phyloP scores from a whole-genome alignment of 2,113 vertebrate species.

The Anser brachyrhynchus region DNA sequence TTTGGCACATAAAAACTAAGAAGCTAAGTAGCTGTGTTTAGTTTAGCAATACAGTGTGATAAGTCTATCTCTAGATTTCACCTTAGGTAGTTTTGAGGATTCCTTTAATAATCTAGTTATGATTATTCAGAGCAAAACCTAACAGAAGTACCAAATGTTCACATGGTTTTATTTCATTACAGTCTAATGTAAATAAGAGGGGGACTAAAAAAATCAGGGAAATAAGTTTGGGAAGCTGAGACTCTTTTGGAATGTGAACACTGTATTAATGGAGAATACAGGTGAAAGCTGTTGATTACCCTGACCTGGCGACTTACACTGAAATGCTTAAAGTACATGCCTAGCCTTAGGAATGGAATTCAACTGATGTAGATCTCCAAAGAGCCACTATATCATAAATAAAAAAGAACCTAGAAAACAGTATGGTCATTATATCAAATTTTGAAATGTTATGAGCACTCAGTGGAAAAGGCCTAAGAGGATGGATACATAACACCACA shows the following conservation, averaged over 20 bases:
- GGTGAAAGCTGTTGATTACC: neutral
- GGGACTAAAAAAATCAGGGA: neutral
- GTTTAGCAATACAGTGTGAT: neutral
- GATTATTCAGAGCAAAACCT: neutral
- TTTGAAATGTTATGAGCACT: neutral
- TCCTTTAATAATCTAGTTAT: neutral
- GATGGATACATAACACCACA: neutral
- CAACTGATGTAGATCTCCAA: neutral
- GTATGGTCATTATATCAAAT: neutral
- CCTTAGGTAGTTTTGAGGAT: neutral
- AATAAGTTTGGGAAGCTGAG: neutral
- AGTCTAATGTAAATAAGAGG: neutral
- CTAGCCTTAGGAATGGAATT: neutral
- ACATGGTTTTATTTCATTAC: neutral
- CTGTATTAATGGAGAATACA: neutral
- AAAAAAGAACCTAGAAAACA: neutral
- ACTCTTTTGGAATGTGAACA: neutral
- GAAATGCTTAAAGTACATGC: neutral
- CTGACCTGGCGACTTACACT: neutral
- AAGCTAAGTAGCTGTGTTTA: neutral
- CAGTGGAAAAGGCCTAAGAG: neutral
- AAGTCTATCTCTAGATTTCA: neutral
- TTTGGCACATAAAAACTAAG: neutral
- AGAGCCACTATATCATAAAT: neutral
- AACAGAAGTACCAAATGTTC: neutral